Base-by-base conservation (phyloP, 2,888 invertebrate genomes). In the Osmoderma eremita region DNA sequence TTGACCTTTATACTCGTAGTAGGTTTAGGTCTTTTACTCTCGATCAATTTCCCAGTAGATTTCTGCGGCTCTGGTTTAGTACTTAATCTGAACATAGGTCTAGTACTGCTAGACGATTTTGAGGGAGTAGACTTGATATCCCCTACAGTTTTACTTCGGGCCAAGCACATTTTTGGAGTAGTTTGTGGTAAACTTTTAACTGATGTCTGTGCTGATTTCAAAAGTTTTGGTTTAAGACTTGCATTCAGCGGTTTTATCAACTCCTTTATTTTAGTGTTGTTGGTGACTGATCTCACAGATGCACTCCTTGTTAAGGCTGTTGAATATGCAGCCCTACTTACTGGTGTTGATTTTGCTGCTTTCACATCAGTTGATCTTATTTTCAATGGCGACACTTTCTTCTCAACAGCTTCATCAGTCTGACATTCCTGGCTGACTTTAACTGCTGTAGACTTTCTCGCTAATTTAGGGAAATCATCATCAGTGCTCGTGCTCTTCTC, bases 401-500 rank as follows among this genome's bases (percentile, higher is more conserved):
- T 78, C 17, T 79, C 73, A 18, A 67, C 75, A 22, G 49, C 65
- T 62, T 80, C 80, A 36, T 81, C 81, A 12, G 82, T 82, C 72
- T 82, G 82, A 62, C 77, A 79, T 70, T 81, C 82, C 71, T 79
- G 80, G 65, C 78, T 74, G 0, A 82, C 74, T 78, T 83, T 83
- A 30, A 78, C 71, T 0, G 77, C 74, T 30, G 73, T 73, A 1
- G 71, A 61, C 73, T 78, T 79, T 67, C 75, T 80, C 30, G 76
- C 30, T 71, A 80, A 75, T 68, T 77, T 76, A 3, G 80, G 79
- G 69, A 79, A 80, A 68, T 81, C 79, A 51, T 78, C 79, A 50
- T 80, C 79, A n/a, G 82, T 83, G 58, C 78, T 80, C 4, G 82
- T 82, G 62, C 81, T 76, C 71, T 82, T 82, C 68, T 82, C 82